These are phyloP conservation scores for Hypomecis atomaria DNA, from an alignment of 2,888 invertebrate species.

Conservation along the genomic window DNA sequence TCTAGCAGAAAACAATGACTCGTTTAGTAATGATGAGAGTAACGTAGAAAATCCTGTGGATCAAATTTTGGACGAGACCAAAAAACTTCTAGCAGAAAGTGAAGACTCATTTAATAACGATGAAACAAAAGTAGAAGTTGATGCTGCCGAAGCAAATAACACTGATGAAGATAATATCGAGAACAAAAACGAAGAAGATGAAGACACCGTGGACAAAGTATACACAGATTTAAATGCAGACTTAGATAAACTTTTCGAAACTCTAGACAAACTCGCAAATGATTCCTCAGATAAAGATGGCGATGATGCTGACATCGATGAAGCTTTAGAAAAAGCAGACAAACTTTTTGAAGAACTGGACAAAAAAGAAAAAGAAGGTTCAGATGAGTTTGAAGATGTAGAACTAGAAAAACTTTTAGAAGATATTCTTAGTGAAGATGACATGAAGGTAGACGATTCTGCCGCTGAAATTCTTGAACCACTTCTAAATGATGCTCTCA, in stretches of 20 bases:
- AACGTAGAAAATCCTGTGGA: not conserved
- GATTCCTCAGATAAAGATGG: conserved; percentile 39
- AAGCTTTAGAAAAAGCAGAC: conserved; percentile 40
- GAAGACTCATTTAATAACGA: conserved; percentile 1
- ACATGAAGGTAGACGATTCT: conserved; percentile 28
- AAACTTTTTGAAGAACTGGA: conserved; percentile 29
- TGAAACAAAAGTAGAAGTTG: not conserved
- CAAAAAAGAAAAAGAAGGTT: conserved; percentile 21
- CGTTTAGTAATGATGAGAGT: not conserved
- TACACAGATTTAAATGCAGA: conserved; percentile 63
- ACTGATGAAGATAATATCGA: conserved; percentile 7
- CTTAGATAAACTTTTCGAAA: conserved; percentile 60
- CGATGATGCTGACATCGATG: conserved; percentile 34
- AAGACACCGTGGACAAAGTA: conserved; percentile 56
- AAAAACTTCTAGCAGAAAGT: conserved; percentile 3
- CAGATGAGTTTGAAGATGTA: conserved; percentile 37
- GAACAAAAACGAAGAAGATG: conserved; percentile 49
- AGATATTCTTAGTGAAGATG: conserved; percentile 34
- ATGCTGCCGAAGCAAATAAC: conserved; percentile 2
- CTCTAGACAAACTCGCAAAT: conserved; percentile 56
- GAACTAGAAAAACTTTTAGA: conserved; percentile 47
- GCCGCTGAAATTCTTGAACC: conserved; percentile 24
- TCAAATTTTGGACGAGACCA: conserved; percentile 5
- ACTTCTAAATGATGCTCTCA: conserved; percentile 32
- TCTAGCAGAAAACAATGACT: not conserved